These are phyloP conservation scores for Poecilia wingei DNA, from an alignment of 2,797 vertebrate species.

Conservation along the genomic window DNA sequence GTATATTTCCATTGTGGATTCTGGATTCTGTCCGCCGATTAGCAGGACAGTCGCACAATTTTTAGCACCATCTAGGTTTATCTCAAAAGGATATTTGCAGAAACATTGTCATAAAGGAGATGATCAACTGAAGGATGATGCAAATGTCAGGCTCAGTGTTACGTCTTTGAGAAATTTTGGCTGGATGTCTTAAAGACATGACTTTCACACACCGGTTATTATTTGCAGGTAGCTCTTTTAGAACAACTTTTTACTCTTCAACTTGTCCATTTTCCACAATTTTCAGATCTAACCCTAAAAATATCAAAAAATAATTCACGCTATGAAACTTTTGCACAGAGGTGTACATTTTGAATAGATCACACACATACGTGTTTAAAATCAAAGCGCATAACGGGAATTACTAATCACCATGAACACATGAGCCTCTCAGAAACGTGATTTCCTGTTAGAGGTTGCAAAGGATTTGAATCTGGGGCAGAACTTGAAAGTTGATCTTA, in stretches of 20 bases:
- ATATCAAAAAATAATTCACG: neutral
- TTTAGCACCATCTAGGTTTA: neutral
- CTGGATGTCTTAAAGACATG: neutral
- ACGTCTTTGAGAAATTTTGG: neutral
- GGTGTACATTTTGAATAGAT: neutral
- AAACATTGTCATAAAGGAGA: neutral
- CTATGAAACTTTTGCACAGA: neutral
- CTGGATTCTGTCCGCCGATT: neutral
- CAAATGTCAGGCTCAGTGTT: neutral
- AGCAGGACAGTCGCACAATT: neutral
- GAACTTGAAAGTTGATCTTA: neutral
- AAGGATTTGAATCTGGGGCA: neutral
- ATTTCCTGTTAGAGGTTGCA: neutral
- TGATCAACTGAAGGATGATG: neutral
- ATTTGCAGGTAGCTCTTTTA: neutral
- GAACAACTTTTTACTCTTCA: neutral
- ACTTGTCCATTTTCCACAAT: neutral
- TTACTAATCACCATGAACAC: neutral
- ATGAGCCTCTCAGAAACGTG: neutral
- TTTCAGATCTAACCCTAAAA: neutral
- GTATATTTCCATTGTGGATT: neutral
- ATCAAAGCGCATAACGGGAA: neutral
- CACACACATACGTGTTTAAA: neutral
- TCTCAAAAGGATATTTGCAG: neutral
- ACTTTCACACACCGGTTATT: neutral